phyloP scores from a whole-genome alignment of 2,888 invertebrate genomes.

The Tenthredo scrophulariae region DNA sequence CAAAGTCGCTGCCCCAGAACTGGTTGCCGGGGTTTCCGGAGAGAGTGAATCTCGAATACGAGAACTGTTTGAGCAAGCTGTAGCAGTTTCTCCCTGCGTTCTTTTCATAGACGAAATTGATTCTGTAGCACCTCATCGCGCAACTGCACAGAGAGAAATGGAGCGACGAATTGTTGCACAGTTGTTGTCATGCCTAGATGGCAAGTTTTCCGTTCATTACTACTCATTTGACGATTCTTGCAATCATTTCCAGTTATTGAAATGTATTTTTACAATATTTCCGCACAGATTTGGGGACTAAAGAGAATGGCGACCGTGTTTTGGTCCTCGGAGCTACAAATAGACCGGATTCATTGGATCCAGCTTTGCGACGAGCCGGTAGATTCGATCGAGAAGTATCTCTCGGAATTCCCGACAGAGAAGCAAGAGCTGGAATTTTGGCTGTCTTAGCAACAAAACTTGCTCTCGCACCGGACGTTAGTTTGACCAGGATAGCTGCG shows the following conservation, averaged over 20 bases:
- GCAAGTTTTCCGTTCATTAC: constrained; percentile 75
- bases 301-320: constrained; percentile 82
- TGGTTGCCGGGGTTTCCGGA: constrained; percentile 96
- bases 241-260: constrained; percentile 40
- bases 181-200: constrained; percentile 93
- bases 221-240: constrained; percentile 2
- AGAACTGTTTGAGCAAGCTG: constrained; percentile 93
- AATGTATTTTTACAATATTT: constrained; percentile 42
- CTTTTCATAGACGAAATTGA: constrained; percentile 98
- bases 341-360: constrained; percentile 94
- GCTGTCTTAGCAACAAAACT: constrained; percentile 86
- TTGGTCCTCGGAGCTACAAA: constrained; percentile 98
- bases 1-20: constrained; percentile 93
- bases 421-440: constrained; percentile 90
- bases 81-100: constrained; percentile 88
- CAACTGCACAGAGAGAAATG: constrained; percentile 96
- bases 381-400: constrained; percentile 96
- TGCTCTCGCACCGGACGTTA: constrained; percentile 85
- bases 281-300: constrained; percentile 78
- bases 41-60: constrained; percentile 97
- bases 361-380: constrained; percentile 93
- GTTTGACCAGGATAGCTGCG: constrained; percentile 87
- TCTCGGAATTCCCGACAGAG: constrained; percentile 94
- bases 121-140: constrained; percentile 94
- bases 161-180: constrained; percentile 97